phyloP scores from a whole-genome alignment of 2,113 vertebrate species.

The Gallinago undulata region DNA sequence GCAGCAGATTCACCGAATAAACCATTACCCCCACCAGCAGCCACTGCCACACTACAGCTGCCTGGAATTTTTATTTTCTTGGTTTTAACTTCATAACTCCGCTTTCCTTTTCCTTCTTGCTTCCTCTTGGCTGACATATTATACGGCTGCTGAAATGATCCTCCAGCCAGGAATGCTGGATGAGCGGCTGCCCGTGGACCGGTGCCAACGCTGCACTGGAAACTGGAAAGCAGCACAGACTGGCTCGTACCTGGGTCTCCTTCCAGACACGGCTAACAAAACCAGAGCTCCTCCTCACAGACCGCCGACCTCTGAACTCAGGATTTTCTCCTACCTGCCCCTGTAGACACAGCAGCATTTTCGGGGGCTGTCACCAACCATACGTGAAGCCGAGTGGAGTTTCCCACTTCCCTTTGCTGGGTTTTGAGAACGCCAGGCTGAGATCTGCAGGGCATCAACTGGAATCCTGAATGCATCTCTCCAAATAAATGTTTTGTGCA shows the following conservation, averaged over 20 bases:
- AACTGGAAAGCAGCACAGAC: conserved; percentile 26
- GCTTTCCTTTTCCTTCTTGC: conserved; percentile 55
- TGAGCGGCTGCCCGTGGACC: conserved; percentile 53
- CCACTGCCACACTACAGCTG: background rate
- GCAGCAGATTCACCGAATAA: background rate
- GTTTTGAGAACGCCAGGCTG: background rate
- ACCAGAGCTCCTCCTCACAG: background rate
- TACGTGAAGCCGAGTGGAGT: background rate
- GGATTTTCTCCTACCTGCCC: background rate
- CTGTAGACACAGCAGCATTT: background rate
- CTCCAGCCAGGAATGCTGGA: conserved; percentile 65
- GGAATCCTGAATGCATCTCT: background rate
- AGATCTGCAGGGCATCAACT: background rate
- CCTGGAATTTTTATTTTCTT: conserved; percentile 59
- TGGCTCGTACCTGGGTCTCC: conserved; percentile 5
- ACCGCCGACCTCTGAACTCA: background rate
- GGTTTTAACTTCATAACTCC: conserved; percentile 32
- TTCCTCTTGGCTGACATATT: conserved; percentile 62
- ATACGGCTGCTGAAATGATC: conserved; percentile 56
- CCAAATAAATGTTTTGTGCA: conserved; percentile 14
- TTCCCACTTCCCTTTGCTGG: background rate
- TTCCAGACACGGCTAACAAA: background rate
- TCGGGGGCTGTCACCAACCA: background rate
- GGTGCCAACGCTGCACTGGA: conserved; percentile 53
- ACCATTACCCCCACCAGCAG: background rate